Evolutionary conservation across 1,140 invertebrate species (phyloP).

Genomic region (Pseudomyrmex dendroicus): DNA sequence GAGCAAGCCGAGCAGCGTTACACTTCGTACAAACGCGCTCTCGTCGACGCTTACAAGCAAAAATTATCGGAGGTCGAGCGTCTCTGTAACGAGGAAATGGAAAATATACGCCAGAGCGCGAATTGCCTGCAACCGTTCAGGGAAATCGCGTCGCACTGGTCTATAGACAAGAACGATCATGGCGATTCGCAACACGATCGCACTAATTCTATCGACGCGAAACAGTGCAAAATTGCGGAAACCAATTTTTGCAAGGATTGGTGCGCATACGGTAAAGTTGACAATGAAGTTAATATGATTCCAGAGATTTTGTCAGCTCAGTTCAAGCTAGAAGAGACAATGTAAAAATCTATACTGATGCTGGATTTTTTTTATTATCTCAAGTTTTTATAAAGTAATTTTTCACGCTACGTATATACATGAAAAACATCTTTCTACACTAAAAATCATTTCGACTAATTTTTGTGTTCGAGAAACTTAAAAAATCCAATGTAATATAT

Average conservation of each 20-base stretch:
- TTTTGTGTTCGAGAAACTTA: no score
- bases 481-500: no score
- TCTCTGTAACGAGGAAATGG: slow-evolving; percentile 72
- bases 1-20: slow-evolving; percentile 72
- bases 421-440: no score
- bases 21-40: slow-evolving; percentile 62
- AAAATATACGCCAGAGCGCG: slow-evolving; percentile 70
- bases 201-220: neutral
- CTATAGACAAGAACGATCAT: slow-evolving; percentile 49
- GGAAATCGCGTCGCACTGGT: slow-evolving; percentile 72
- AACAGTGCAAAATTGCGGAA: neutral
- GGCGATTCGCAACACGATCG: slow-evolving; percentile 57
- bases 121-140: slow-evolving; percentile 65
- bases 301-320: slow-evolving; percentile 66
- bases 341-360: neutral
- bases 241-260: neutral
- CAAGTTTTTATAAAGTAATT: no score
- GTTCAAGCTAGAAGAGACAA: slow-evolving; percentile 62
- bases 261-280: slow-evolving; percentile 28
- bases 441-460: no score
- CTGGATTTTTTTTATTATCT: no score
- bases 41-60: slow-evolving; percentile 68
- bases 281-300: slow-evolving; percentile 70
- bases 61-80: slow-evolving; percentile 71
- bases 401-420: no score